A percentile compares a stretch with the other conserved stretches of the same genome.
Conservation (phyloP, 2,888 invertebrate genomes). For the Pammene fasciana region DNA sequence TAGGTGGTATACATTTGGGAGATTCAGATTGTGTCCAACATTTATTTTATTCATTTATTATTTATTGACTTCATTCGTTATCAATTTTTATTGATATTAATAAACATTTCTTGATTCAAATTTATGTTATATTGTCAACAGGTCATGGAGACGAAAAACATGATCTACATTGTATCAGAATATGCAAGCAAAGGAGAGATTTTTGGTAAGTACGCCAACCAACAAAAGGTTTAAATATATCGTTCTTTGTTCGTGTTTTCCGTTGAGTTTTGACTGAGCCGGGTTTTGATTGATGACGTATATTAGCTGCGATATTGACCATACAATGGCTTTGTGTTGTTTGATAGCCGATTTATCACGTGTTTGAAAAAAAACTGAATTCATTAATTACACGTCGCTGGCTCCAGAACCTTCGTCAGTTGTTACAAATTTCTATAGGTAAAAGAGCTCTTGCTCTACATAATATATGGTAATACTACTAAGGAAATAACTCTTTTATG, state of each 20-base stretch:
- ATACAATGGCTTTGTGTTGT: slow-evolving; percentile 38
- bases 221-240: slow-evolving; percentile 20
- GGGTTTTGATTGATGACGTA: slow-evolving; percentile 38
- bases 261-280: slow-evolving; percentile 8
- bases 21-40: not conserved
- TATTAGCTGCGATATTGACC: slow-evolving; percentile 38
- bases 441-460: not conserved
- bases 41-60: not conserved
- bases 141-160: slow-evolving; percentile 99
- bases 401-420: slow-evolving; percentile 12
- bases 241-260: slow-evolving; percentile 23
- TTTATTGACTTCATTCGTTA: not conserved
- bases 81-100: not conserved
- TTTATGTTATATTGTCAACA: slow-evolving; percentile 75
- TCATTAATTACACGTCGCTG: slow-evolving; percentile 34
- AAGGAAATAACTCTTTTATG: not conserved
- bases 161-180: slow-evolving; percentile 99
- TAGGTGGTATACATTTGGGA: no score
- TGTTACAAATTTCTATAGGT: not conserved
- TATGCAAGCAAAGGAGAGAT: slow-evolving; percentile 99
- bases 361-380: slow-evolving; percentile 25
- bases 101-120: not conserved
- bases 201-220: slow-evolving; percentile 89
- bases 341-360: slow-evolving; percentile 38
- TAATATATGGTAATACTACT: not conserved